These are phyloP conservation scores for Bembecia ichneumoniformis DNA, from an alignment of 2,888 invertebrate genomes.

Conservation along the genomic window DNA sequence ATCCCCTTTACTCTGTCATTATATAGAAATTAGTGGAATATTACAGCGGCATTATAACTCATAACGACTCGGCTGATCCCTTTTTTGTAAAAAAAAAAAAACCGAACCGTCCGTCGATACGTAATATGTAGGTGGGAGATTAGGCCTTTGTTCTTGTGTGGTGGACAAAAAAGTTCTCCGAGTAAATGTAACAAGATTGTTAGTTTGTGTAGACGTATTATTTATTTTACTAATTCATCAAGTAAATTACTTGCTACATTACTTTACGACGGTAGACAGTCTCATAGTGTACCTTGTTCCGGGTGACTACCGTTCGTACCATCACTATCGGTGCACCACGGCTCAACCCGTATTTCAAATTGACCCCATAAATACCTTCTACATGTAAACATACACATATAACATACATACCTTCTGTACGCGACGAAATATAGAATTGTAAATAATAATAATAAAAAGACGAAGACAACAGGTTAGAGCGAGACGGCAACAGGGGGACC, in stretches of 20 bases:
- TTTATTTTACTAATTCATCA: conserved; percentile 5
- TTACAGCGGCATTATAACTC: conserved; percentile 39
- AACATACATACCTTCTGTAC: too few relatives aligned
- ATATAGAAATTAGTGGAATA: conserved; percentile 45
- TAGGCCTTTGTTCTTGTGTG: conserved; percentile 11
- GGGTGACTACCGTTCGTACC: too few relatives aligned
- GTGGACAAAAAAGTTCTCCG: background rate
- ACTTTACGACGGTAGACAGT: background rate
- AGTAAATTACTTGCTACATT: conserved; percentile 2
- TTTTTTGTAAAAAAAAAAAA: conserved; percentile 15
- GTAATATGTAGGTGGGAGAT: conserved; percentile 26
- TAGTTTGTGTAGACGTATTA: background rate
- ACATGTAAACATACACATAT: too few relatives aligned
- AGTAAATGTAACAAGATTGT: too few relatives aligned
- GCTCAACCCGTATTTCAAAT: too few relatives aligned
- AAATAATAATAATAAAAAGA: too few relatives aligned
- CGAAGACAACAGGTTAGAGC: too few relatives aligned
- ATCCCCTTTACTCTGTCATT: conserved; percentile 33
- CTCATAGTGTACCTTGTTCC: too few relatives aligned
- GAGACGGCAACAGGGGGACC: too few relatives aligned
- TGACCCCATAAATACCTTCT: too few relatives aligned
- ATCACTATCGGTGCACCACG: too few relatives aligned
- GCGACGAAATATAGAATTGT: too few relatives aligned
- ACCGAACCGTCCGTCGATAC: conserved; percentile 23
- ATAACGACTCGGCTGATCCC: conserved; percentile 22